Evolutionary conservation across 2,888 invertebrate species (phyloP), one percentile per base, ranked within the genome.

Genomic region (Philhelius pedissequus): DNA sequence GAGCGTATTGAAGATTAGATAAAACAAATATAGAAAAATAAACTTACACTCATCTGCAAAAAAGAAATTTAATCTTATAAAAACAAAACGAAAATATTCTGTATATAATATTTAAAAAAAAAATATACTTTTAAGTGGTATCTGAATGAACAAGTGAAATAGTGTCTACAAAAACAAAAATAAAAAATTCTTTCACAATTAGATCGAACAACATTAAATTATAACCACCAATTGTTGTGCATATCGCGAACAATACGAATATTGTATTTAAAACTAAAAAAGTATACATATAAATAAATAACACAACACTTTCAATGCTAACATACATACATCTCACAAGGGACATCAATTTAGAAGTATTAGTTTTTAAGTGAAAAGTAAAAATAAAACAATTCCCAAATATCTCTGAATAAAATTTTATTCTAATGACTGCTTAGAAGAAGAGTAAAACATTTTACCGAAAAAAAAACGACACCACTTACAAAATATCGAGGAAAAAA

Each of bases 171-270:
- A 27, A 68, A 25, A 66, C 35, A n/a, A 13, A 66, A 20, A 76
- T 3, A 38, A 1, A 69, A 35, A 54, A 30, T 54, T 20, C n/a
- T 50, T 30, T 73, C 50, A 73, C 27, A 79, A 54, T 58, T 66
- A 40, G 56, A 25, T 68, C 30, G 45, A 69, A 40, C 38, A 75
- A 60, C 79, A 68, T 79, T 27, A 69, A 69, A 74, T 54, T 83
- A n/a, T 60, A 75, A 84, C 84, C 84, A 84, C 80, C 75, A 84
- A 80, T 80, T 84, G 75, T 84, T 84, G 76, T 80, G 84, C 84
- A 84, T 80, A 84, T 84, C 79, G 84, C 84, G 52, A 75, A 84
- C 79, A 79, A 79, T 52, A 80, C 71, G 75, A 80, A 80, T 76
- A 76, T 60, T 80, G 76, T 71, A 84, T 54, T 70, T 62, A n/a